phyloP scores from a whole-genome alignment of 2,888 invertebrate species.

The Lasiommata megera region DNA sequence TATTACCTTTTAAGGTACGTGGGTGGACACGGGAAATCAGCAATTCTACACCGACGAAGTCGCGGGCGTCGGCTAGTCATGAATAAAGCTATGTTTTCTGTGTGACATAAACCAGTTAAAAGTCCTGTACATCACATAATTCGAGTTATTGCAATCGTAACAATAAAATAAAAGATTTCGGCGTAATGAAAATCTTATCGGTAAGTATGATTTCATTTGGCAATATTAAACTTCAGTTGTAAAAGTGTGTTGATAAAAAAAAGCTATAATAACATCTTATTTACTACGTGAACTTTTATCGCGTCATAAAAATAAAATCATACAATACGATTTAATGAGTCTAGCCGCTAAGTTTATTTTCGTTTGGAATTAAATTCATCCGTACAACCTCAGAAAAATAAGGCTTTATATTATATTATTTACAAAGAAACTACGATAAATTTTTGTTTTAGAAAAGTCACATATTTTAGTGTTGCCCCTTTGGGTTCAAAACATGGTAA shows the following conservation, averaged over 20 bases:
- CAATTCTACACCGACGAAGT: too few relatives aligned
- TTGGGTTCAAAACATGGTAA: too few relatives aligned
- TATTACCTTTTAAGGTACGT: too few relatives aligned
- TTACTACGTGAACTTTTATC: conserved; percentile 9
- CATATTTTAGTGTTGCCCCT: too few relatives aligned
- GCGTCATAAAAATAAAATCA: conserved; percentile 5
- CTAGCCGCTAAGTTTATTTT: conserved; percentile 3
- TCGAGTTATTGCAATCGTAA: conserved; percentile 34
- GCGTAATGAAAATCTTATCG: conserved; percentile 48
- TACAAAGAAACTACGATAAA: too few relatives aligned
- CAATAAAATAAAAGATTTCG: conserved; percentile 33
- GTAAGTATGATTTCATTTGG: conserved; percentile 52
- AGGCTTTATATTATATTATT: too few relatives aligned
- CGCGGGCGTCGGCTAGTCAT: too few relatives aligned
- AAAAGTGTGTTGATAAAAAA: conserved; percentile 28
- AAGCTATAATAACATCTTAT: background rate
- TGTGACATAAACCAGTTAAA: background rate
- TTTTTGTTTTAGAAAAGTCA: too few relatives aligned
- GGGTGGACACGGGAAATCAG: too few relatives aligned
- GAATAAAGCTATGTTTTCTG: too few relatives aligned
- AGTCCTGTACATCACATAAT: conserved; percentile 22
- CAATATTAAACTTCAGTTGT: conserved; percentile 52
- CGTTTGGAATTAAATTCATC: background rate
- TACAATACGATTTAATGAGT: conserved; percentile 5
- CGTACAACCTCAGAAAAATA: too few relatives aligned